Evolutionary conservation across 2,113 vertebrate species (phyloP), one percentile per base, ranked within the genome.

Genomic region (Pandion haliaetus): DNA sequence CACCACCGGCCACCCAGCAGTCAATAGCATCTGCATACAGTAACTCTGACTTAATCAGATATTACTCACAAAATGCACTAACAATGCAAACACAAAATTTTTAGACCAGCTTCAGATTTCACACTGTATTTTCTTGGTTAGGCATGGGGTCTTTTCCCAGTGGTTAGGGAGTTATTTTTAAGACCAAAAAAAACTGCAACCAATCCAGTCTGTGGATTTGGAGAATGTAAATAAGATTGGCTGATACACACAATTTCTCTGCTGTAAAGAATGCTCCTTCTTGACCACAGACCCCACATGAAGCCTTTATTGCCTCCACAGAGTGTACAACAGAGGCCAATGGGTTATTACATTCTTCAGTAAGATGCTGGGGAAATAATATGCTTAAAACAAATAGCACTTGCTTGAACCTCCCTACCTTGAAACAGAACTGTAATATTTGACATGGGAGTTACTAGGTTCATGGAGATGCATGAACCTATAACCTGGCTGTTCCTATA

Each of bases 91-190:
- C 73, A 82, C 26, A 74, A 66, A 50, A 42, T 54, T 91, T 93
- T 95, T 82, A 84, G 58, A 82, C 58, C 80, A 88, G 59, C 14
- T 85, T 88, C 58, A 65, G 82, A 72, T 93, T 63, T 82, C 44
- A 76, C 6, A 5, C 38, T 5, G 2, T 59, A 79, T 83, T 97
- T 97, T 90, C 90, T 83, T 88, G 87, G 36, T 82, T 86, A 90
- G n/a, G 69, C 79, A 88, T 20, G 32, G 36, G 54, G 55, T 79
- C 73, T 84, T 91, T 82, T 77, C 57, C 65, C 58, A 65, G 91
- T 42, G 84, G 72, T 78, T 91, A 36, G 29, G 10, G 29, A 95
- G 92, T 85, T 93, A 96, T 91, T 97, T 96, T 97, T 88, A 95
- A 96, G 87, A 93, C 55, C 52, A 29, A 58, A 50, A 96, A 95